phyloP scores from a whole-genome alignment of 1,140 invertebrate genomes.

The Leptinotarsa defecta region DNA sequence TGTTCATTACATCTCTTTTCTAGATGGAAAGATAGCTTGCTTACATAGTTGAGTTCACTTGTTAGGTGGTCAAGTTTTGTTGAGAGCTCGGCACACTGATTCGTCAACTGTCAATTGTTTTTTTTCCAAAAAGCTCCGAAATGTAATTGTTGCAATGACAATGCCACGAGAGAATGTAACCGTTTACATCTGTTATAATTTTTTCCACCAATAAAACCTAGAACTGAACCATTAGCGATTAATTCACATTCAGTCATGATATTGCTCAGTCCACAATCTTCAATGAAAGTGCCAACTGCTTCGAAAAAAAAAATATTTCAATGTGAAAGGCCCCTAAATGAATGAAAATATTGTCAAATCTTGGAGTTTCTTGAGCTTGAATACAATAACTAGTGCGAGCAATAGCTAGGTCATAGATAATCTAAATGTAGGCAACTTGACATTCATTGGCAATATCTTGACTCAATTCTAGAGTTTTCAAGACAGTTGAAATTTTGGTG shows the following conservation, averaged over 20 bases:
- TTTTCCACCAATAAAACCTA: constrained; percentile 31
- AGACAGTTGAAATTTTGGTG: constrained; percentile 26
- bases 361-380: constrained; percentile 48
- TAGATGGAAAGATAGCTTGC: too few relatives aligned
- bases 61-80: too few relatives aligned
- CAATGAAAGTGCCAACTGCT: constrained; percentile 49
- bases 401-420: constrained; percentile 54
- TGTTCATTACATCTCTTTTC: too few relatives aligned
- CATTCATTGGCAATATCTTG: constrained; percentile 30
- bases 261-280: constrained; percentile 47
- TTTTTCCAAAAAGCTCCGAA: constrained; percentile 37
- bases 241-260: constrained; percentile 25
- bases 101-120: constrained; percentile 19
- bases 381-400: constrained; percentile 52
- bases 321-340: constrained; percentile 54
- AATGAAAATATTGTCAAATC: constrained; percentile 55
- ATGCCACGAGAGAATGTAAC: constrained; percentile 29
- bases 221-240: constrained; percentile 31
- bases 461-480: constrained; percentile 29
- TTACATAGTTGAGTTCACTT: too few relatives aligned
- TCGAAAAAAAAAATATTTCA: constrained; percentile 45
- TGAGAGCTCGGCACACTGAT: neutral
- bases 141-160: constrained; percentile 32
- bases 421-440: constrained; percentile 33
- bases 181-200: constrained; percentile 38